Conservation (phyloP, 2,888 invertebrate species). For the Byasa hedistus region DNA sequence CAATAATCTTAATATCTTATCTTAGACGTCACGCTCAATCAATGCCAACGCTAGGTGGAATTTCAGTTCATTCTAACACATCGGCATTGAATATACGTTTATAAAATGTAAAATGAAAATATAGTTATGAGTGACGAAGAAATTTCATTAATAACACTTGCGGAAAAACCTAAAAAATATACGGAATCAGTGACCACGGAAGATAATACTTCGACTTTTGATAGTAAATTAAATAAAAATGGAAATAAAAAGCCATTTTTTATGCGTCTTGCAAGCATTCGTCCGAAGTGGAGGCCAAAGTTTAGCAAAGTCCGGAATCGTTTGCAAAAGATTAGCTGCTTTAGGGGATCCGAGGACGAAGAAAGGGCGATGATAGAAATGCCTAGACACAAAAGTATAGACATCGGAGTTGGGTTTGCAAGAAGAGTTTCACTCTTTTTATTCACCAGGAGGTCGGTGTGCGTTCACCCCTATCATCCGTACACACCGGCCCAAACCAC, state of each 20-base stretch:
- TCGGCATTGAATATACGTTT: constrained; percentile 43
- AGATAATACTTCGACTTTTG: constrained; percentile 32
- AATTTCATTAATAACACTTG: constrained; percentile 47
- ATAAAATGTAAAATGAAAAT: constrained; percentile 50
- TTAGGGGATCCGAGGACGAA: constrained; percentile 46
- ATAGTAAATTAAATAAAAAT: constrained; percentile 23
- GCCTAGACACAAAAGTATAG: constrained; percentile 66
- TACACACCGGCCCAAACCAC: constrained; percentile 68
- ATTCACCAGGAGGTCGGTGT: constrained; percentile 65
- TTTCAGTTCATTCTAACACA: constrained; percentile 49
- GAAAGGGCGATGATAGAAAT: constrained; percentile 59
- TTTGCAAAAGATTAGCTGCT: constrained; percentile 59
- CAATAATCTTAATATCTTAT: constrained; percentile 66
- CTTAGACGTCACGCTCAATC: constrained; percentile 71
- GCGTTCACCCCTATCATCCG: constrained; percentile 71
- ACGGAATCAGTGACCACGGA: constrained; percentile 43
- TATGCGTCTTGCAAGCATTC: constrained; percentile 49
- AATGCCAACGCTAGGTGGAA: constrained; percentile 64
- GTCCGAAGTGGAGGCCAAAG: constrained; percentile 49
- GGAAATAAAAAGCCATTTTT: constrained; percentile 39
- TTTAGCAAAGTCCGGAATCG: constrained; percentile 52
- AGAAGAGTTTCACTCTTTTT: constrained; percentile 65
- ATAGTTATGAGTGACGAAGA: constrained; percentile 63
- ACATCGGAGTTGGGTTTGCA: constrained; percentile 67
- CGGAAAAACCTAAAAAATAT: constrained; percentile 46